Conservation (phyloP, 1,140 invertebrate genomes). For the Steinernema khuongi region DNA sequence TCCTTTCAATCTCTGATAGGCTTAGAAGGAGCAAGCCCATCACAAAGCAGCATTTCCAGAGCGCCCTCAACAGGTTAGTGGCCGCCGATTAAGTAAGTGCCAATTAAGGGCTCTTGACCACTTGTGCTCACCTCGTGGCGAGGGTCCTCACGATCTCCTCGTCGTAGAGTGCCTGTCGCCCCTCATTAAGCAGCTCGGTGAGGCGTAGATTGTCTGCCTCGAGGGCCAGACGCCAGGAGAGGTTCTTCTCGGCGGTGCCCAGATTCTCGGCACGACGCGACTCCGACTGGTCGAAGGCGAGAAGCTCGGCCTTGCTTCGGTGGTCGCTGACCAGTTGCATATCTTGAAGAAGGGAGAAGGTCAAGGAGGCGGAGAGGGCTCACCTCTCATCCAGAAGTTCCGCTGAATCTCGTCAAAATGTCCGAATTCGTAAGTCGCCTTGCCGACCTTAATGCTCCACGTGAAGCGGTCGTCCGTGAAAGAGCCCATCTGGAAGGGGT, state of each 20-base stretch:
- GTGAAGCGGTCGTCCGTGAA: constrained; percentile 28
- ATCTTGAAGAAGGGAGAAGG: constrained; percentile 20
- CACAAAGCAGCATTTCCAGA: no score
- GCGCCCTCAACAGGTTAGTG: no score
- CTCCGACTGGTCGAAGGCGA: constrained; percentile 16
- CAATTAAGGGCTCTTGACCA: not conserved
- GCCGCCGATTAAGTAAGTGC: not conserved
- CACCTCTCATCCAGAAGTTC: constrained; percentile 29
- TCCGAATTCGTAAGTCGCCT: constrained; percentile 27
- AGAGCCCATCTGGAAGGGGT: constrained; percentile 28
- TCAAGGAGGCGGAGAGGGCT: not conserved
- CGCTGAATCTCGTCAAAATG: constrained; percentile 34
- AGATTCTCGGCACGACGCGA: constrained; percentile 23
- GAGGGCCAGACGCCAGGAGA: constrained; percentile 22
- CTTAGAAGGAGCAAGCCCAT: no score
- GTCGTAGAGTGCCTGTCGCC: constrained; percentile 21
- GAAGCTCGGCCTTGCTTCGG: constrained; percentile 21
- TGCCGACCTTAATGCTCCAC: constrained; percentile 20
- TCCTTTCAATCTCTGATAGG: no score
- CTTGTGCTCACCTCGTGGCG: constrained; percentile 15
- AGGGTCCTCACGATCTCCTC: constrained; percentile 29
- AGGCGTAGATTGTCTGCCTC: constrained; percentile 28
- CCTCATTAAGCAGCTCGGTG: constrained; percentile 20
- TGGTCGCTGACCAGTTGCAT: constrained; percentile 28
- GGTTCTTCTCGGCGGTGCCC: constrained; percentile 22